A percentile compares a stretch with the other conserved stretches of the same genome.
phyloP scores from a whole-genome alignment of 2,888 invertebrate species.

The Drosophila greeni region DNA sequence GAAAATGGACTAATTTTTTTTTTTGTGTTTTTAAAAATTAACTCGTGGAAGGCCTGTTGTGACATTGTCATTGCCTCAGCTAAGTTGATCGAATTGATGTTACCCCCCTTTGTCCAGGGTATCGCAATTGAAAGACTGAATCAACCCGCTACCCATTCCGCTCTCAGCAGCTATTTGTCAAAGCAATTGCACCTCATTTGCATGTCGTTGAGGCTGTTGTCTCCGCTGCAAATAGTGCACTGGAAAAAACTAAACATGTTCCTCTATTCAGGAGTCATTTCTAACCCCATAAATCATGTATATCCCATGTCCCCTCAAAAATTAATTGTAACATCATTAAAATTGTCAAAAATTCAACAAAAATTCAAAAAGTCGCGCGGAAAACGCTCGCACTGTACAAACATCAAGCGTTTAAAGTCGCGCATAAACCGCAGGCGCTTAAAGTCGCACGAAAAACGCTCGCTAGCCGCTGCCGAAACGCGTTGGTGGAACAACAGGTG shows the following conservation, averaged over 20 bases:
- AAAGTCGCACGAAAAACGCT: conserved; percentile 31
- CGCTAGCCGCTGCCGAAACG: conserved; percentile 30
- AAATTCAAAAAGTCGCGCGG: neutral
- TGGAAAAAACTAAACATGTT: neutral
- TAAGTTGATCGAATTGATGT: neutral
- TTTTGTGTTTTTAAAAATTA: neutral
- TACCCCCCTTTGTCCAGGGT: neutral
- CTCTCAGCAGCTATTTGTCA: conserved; percentile 62
- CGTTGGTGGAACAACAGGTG: conserved; percentile 67
- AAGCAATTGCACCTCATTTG: conserved; percentile 64
- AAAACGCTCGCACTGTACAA: conserved; percentile 7
- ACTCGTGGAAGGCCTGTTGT: too few relatives aligned
- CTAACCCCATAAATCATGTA: too few relatives aligned
- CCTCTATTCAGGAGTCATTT: too few relatives aligned
- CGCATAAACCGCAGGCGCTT: neutral
- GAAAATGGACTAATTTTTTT: too few relatives aligned
- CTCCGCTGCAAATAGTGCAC: conserved; percentile 33
- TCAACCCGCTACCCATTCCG: conserved; percentile 16
- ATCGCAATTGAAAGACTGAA: conserved; percentile 58
- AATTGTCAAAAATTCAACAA: too few relatives aligned
- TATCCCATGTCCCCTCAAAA: too few relatives aligned
- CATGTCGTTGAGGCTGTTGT: conserved; percentile 47
- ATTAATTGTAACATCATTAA: too few relatives aligned
- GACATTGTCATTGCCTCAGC: neutral
- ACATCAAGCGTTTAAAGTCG: neutral